Conservation (phyloP, 2,113 vertebrate species). For the Montifringilla adamsi region DNA sequence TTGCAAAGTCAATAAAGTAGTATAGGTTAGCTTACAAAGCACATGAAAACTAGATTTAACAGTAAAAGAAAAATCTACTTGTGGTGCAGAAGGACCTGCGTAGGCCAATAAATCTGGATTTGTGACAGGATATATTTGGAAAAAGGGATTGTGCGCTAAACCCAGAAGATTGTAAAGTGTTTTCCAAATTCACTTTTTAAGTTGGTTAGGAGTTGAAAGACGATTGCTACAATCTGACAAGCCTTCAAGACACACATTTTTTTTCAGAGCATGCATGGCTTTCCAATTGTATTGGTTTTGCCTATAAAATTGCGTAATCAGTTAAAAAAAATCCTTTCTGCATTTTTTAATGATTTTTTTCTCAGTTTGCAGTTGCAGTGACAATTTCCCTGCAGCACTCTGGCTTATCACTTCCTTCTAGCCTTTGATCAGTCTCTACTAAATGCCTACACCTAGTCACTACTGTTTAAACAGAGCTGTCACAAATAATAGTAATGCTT, state of each 20-base stretch:
- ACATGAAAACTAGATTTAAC: neutral
- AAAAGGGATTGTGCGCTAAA: neutral
- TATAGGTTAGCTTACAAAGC: neutral
- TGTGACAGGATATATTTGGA: neutral
- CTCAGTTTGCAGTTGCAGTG: neutral
- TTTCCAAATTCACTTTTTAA: neutral
- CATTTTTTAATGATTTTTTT: neutral
- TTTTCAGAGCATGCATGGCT: neutral
- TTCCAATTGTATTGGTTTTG: neutral
- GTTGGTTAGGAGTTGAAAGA: neutral
- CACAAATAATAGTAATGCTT: neutral
- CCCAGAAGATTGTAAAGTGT: neutral
- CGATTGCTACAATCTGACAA: slow-evolving; percentile 1
- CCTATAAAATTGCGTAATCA: neutral
- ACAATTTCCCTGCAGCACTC: neutral
- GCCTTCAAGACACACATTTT: neutral
- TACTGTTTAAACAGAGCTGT: neutral
- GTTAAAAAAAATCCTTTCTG: neutral
- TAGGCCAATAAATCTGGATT: neutral
- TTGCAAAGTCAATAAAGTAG: neutral
- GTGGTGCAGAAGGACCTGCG: neutral
- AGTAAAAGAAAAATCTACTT: neutral
- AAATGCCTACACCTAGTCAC: neutral
- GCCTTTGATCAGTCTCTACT: neutral
- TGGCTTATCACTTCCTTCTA: neutral